Base-by-base conservation (phyloP, 2,888 invertebrate species). In the Eupithecia pulchellata region DNA sequence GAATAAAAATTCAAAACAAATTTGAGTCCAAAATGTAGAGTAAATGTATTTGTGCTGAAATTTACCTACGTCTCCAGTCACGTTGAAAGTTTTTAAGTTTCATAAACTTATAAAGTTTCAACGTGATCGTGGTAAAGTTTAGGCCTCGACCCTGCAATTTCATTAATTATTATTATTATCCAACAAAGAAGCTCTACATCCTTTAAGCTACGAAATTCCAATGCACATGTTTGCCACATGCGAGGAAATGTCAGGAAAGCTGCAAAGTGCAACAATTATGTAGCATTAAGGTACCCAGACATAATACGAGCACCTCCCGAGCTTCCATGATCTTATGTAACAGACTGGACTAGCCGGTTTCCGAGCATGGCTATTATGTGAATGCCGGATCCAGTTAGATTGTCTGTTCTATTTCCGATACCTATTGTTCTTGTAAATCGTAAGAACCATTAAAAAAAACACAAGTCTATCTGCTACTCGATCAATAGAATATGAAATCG, bases 301-400 rank as follows among this genome's bases (percentile, higher is more conserved):
- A 61, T 61, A 34, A 61, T 61, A 61, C 61, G 61, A 58, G 17
- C 58, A 60, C 63, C 63, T 72, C 62, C 69, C n/a, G 64, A 67
- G 69, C 70, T 63, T 67, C 67, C 66, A 72, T 57, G 62, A 39
- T 39, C 57, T 75, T 71, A 75, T 29, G 69, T 72, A 74, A 75
- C 42, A 32, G 62, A 72, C 73, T 75, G 71, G 73, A 75, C 71
- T 62, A 57, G 57, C 73, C 67, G 68, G 75, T 73, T 71, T 75
- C 55, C 62, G 20, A 30, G 58, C 47, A 36, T 65, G 64, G 69
- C 69, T 70, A 74, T 69, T 67, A n/a, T 8, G n/a, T 30, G 17
- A 69, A 66, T 73, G 57, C 30, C 72, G 47, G 58, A 64, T 68
- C 68, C 64, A 58, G 58, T 71, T 72, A 70, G 64, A 69, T 64